phyloP scores from a whole-genome alignment of 1,140 invertebrate genomes.

The Colletes gigas region DNA sequence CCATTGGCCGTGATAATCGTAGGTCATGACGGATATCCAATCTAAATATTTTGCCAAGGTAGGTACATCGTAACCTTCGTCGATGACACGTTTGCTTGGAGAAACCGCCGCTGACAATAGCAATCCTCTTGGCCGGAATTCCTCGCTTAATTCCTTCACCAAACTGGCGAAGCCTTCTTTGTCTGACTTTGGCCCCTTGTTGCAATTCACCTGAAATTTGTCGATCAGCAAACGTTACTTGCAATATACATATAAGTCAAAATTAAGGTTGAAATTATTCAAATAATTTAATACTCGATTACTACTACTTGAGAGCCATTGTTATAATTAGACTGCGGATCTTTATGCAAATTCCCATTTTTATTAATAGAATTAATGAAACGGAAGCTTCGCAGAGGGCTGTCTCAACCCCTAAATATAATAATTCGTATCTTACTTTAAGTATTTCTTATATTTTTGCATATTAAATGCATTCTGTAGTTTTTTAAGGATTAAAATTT shows the following conservation, averaged over 20 bases:
- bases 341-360: too few relatives aligned
- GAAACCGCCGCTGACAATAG: slow-evolving; percentile 92
- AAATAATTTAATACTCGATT: too few relatives aligned
- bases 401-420: too few relatives aligned
- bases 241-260: background rate
- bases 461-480: too few relatives aligned
- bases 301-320: too few relatives aligned
- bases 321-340: too few relatives aligned
- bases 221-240: background rate
- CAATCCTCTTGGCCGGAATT: slow-evolving; percentile 87
- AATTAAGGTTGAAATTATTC: background rate
- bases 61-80: slow-evolving; percentile 87
- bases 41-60: slow-evolving; percentile 83
- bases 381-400: too few relatives aligned
- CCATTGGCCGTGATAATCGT: slow-evolving; percentile 95
- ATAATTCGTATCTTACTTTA: too few relatives aligned
- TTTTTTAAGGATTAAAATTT: too few relatives aligned
- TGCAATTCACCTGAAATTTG: slow-evolving; percentile 85
- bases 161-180: slow-evolving; percentile 88
- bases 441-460: too few relatives aligned
- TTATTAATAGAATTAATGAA: too few relatives aligned
- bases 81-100: slow-evolving; percentile 90
- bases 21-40: slow-evolving; percentile 94
- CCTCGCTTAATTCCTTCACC: slow-evolving; percentile 86
- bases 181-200: slow-evolving; percentile 88